These are phyloP conservation scores for Subanguina moxae DNA, from an alignment of 1,140 invertebrate species.

Conservation along the genomic window DNA sequence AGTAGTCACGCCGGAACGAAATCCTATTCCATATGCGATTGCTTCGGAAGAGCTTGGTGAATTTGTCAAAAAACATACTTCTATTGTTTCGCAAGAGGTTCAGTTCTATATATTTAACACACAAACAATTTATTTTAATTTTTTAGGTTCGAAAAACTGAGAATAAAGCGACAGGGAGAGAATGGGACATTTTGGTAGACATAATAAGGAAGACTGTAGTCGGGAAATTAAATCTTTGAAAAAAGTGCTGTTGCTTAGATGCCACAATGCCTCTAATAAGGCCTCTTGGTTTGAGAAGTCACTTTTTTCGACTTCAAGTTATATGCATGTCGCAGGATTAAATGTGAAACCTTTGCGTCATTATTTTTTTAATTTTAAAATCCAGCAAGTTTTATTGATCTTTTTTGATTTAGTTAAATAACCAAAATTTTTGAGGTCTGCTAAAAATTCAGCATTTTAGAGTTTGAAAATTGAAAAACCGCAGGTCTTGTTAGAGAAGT, in stretches of 20 bases:
- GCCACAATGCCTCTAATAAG: no score
- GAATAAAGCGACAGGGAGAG: not conserved
- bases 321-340: no score
- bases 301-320: no score
- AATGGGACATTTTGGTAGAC: slow-evolving; percentile 8
- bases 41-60: slow-evolving; percentile 6
- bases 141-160: not conserved
- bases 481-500: no score
- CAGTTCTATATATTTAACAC: not conserved
- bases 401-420: no score
- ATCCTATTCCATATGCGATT: slow-evolving; percentile 10
- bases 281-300: no score
- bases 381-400: no score
- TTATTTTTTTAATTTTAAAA: no score
- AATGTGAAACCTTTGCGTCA: no score
- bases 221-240: slow-evolving; percentile 8
- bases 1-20: not conserved
- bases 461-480: no score
- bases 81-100: not conserved
- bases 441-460: no score
- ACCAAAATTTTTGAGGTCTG: no score
- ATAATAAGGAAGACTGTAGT: slow-evolving; percentile 4
- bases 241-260: not conserved
- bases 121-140: not conserved
- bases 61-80: slow-evolving; percentile 1